These are phyloP conservation scores for Atherix ibis DNA, from an alignment of 2,888 invertebrate species.

Conservation along the genomic window DNA sequence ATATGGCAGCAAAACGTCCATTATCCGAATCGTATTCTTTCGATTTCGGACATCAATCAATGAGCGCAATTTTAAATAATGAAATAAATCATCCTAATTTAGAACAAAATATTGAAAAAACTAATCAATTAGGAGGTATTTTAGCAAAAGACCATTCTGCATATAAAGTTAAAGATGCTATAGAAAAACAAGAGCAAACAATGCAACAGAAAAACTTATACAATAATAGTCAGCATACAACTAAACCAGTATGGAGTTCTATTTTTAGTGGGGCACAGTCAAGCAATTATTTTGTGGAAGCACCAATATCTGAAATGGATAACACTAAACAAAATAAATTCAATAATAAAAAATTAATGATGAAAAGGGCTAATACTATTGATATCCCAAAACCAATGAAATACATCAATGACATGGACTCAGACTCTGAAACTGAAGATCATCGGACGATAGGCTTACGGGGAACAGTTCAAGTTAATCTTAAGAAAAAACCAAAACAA, in stretches of 20 bases:
- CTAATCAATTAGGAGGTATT: too few relatives aligned
- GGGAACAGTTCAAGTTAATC: constrained; percentile 41
- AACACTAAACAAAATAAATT: constrained; percentile 15
- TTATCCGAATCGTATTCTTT: constrained; percentile 17
- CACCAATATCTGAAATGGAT: background rate
- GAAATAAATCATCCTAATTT: background rate
- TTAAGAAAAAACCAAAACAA: constrained; percentile 30
- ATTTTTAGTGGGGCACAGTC: constrained; percentile 6
- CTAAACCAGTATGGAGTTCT: constrained; percentile 4
- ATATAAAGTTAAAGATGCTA: background rate
- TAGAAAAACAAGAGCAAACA: background rate
- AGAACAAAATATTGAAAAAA: too few relatives aligned
- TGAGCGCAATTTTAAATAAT: background rate
- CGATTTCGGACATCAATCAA: constrained; percentile 8
- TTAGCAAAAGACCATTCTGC: background rate
- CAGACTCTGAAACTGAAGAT: constrained; percentile 29
- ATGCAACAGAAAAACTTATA: constrained; percentile 10
- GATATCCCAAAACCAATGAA: constrained; percentile 59
- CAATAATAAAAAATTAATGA: constrained; percentile 50
- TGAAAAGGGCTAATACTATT: constrained; percentile 80
- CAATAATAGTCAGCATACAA: constrained; percentile 10
- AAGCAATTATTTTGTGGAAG: constrained; percentile 23
- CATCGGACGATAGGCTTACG: constrained; percentile 35
- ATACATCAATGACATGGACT: constrained; percentile 36
- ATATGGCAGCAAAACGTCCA: constrained; percentile 11